Evolutionary conservation across 1,140 invertebrate genomes (phyloP), one percentile per base, ranked within the genome.

Genomic region (Proctacanthus coquilletti): DNA sequence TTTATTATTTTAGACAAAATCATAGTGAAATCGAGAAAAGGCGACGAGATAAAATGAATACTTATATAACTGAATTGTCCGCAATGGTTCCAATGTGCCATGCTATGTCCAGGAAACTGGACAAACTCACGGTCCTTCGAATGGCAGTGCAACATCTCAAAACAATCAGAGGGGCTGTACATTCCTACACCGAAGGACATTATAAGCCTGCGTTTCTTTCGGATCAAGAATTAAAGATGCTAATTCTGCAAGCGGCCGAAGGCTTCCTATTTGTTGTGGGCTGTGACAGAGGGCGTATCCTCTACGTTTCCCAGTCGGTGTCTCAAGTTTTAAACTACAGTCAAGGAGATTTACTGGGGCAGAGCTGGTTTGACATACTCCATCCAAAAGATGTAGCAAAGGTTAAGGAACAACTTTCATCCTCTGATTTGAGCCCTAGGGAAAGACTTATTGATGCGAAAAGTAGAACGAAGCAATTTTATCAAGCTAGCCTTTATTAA

Each of bases 1-100:
- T 37, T 40, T 32, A 18, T 42, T 33, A 27, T 58, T 60, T 2
- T 52, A 84, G 81, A 46, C 83, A 91, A 61, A 94, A 93, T 63
- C 89, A 96, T 63, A 93, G 88, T 59, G 88, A 94, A 64, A 94
- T 96, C 41, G 91, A 96, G 60, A 94, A 94, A 56, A 66, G 89
- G 1, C 68, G 91, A 3, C 69, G 91, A 13, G 89, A 96, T 56
- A 95, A 95, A 63, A 95, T 95, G 89, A 94, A 94, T 63, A 88
- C 79, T 0, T 94, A 92, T 59, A 93, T 96, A 41, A 80, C 79
- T 1, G 88, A 95, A 60, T 56, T 96, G 20, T 85, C 86, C 19
- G 70, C 77, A 2, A 84, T 95, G 73, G 75, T 96, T 6, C 91
- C 89, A 1, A 89, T 92, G 83, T 94, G 89, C 53, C 80, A 82